phyloP scores from a whole-genome alignment of 2,797 vertebrate genomes.

The Falco berigora region DNA sequence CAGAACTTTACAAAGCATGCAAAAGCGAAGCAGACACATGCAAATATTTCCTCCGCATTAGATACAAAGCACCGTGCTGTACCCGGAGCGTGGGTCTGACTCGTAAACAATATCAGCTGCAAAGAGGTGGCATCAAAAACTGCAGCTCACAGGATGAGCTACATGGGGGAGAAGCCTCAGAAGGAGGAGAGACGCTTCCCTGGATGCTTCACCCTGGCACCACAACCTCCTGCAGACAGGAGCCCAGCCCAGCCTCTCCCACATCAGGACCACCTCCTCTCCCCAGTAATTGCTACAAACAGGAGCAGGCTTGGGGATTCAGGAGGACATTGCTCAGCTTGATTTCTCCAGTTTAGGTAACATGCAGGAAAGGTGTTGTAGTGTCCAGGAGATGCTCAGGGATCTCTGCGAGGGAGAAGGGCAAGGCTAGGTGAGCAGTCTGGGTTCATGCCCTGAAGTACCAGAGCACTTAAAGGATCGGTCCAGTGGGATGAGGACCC shows the following conservation, averaged over 20 bases:
- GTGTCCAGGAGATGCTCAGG: not conserved
- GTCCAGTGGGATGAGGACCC: not conserved
- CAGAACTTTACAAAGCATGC: not conserved
- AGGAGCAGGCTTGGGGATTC: not conserved
- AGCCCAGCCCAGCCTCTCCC: not conserved
- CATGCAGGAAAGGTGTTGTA: rapidly evolving
- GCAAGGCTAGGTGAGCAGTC: rapidly evolving
- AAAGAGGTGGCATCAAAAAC: not conserved
- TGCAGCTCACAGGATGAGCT: not conserved
- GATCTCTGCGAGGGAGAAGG: not conserved
- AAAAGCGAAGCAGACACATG: rapidly evolving
- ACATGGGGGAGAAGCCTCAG: not conserved
- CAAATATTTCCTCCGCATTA: not conserved
- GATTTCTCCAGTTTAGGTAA: not conserved
- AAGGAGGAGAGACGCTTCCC: not conserved
- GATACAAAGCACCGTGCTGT: not conserved
- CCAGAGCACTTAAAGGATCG: not conserved
- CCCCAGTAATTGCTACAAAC: not conserved
- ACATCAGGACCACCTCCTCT: not conserved
- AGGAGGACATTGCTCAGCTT: not conserved
- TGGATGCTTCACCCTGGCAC: not conserved
- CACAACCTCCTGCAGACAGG: not conserved
- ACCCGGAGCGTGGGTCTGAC: rapidly evolving
- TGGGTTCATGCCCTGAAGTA: rapidly evolving
- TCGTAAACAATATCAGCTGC: not conserved